Conservation (phyloP, 2,888 invertebrate genomes). For the Steinernema hermaphroditum region DNA sequence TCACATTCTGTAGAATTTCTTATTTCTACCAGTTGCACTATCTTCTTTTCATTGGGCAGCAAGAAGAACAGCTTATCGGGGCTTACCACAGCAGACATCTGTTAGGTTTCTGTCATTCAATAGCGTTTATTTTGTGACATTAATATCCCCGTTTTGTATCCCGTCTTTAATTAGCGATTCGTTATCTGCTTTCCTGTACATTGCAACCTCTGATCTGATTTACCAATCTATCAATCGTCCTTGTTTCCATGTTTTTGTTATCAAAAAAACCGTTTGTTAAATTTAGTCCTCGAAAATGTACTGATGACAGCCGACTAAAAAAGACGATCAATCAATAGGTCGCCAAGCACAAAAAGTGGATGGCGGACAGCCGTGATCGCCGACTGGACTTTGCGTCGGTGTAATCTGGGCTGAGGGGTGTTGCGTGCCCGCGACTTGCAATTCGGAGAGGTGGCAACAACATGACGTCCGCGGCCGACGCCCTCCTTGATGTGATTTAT, state of each 20-base stretch:
- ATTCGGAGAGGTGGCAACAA: conserved; percentile 23
- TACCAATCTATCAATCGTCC: background rate
- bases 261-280: background rate
- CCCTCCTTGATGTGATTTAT: too few species aligned
- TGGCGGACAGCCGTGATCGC: background rate
- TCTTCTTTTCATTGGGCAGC: too few species aligned
- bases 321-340: conserved; percentile 6
- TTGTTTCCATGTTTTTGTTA: background rate
- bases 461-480: conserved; percentile 1
- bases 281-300: background rate
- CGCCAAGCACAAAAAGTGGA: conserved; percentile 15
- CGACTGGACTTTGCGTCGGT: background rate
- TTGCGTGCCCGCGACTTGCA: background rate
- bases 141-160: too few species aligned
- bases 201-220: too few species aligned
- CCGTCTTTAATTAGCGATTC: too few species aligned
- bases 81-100: too few species aligned
- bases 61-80: too few species aligned
- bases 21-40: too few species aligned
- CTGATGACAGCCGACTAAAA: background rate
- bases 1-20: too few species aligned
- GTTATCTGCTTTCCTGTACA: too few species aligned
- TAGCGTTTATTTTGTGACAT: too few species aligned
- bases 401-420: background rate
- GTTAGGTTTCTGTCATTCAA: too few species aligned